A percentile compares a stretch with the other conserved stretches of the same genome.
Evolutionary conservation across 2,888 invertebrate genomes (phyloP).

Genomic region (Hoplodrina blanda): DNA sequence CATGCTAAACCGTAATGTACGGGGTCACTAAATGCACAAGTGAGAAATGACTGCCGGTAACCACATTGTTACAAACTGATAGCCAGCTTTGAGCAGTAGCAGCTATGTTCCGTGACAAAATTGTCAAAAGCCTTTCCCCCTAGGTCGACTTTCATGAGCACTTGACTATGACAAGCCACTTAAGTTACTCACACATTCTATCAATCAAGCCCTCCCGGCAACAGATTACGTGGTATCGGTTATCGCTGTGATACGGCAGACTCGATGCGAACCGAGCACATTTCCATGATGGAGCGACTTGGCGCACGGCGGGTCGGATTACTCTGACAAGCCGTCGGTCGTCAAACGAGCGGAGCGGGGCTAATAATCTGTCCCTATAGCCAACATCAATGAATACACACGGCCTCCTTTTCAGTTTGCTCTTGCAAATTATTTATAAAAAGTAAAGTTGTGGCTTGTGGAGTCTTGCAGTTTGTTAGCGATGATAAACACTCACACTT

Average conservation of each 20-base stretch:
- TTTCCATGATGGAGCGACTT: background rate
- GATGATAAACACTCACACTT: constrained; percentile 20
- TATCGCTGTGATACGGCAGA: constrained; percentile 43
- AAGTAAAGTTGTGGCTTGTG: background rate
- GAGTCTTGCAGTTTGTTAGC: background rate
- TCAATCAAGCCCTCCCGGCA: constrained; percentile 36
- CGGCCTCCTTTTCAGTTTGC: constrained; percentile 9
- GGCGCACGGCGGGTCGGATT: constrained; percentile 20
- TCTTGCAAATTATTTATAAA: background rate
- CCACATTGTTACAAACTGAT: background rate
- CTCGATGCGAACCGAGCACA: background rate
- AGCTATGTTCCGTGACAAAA: background rate
- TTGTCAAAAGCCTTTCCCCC: constrained; percentile 9
- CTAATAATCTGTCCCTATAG: constrained; percentile 20
- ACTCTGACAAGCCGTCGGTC: constrained; percentile 16
- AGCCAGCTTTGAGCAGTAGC: background rate
- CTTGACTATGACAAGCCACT: constrained; percentile 18
- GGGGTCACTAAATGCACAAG: background rate
- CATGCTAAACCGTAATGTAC: background rate
- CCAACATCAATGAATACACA: constrained; percentile 11
- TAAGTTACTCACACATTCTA: constrained; percentile 31
- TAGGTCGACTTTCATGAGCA: background rate
- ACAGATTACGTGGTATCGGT: constrained; percentile 25
- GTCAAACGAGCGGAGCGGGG: constrained; percentile 11
- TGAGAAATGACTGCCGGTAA: background rate